Evolutionary conservation across 2,888 invertebrate genomes (phyloP), one percentile per base, ranked within the genome.

Genomic region (Tortrix viridana): DNA sequence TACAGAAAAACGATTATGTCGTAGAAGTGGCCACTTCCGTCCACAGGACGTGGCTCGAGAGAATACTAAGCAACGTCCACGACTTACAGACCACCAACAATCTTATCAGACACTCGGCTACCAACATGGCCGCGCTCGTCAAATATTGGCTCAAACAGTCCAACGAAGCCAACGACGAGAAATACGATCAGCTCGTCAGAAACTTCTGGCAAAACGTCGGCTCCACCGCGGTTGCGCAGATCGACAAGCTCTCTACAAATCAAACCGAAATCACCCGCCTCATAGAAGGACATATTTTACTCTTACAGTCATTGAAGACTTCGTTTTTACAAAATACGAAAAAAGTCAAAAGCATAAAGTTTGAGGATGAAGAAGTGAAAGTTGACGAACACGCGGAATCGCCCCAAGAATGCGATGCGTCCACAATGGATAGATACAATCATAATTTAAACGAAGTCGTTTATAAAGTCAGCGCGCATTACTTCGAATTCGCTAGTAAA

Each of bases 401-500:
- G 9, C 18, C 9, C n/a, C 56, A 9, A 23, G 68, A 54, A 6
- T 64, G 72, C 12, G 84, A 82, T 57, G 64, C 70, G 1, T 18
- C 68, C 0, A 48, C 68, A 0, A 79, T 80, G 12, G 73, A 81
- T 5, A 69, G 81, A 19, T 94, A 93, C 73, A 68, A 79, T 3
- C 81, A 85, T 23, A 88, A 92, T 65, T 73, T 95, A 18, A 81
- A 89, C 23, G 77, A 84, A 0, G 73, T 93, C 0, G 93, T 89
- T 0, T 85, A 89, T 57, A 86, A 77, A 18, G 72, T 93, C 0
- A 93, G 93, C 68, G 77, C 85, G 2, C 83, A 88, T 14, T 95
- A 95, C 75, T 87, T 95, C 14, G 87, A 90, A n/a, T 92, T 92
- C 59, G 93, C 94, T 0, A 80, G 82, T 3, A 75, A 80, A 7